Evolutionary conservation across 2,888 invertebrate species (phyloP), one percentile per base, ranked within the genome.

Genomic region (Carterocephalus palaemon): DNA sequence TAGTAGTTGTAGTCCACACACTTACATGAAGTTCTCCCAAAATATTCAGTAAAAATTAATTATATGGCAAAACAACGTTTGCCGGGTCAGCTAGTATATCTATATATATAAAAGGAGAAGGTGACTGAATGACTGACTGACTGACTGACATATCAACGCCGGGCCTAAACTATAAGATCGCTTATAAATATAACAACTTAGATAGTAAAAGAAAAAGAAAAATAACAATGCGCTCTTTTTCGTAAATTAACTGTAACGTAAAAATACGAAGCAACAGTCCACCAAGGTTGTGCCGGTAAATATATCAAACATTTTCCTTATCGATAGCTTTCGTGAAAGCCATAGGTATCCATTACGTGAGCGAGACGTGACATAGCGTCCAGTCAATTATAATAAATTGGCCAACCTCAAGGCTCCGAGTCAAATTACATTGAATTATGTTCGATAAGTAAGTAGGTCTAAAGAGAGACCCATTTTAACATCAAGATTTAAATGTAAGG

Each of bases 301-400:
- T 4, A 37, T 26, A 26, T 28, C 26, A 37, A 37, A 37, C 17
- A 37, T 37, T 37, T 26, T 37, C 36, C 37, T 37, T 37, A 26
- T 37, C 24, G n/a, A n/a, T n/a, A n/a, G 23, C 23, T 34, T 20
- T 23, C 16, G 26, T 26, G 37, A 37, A 37, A 26, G 37, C 23
- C 37, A 4, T 16, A 24, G 37, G 37, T 37, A 12, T 37, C 37
- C 37, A 37, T 37, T 37, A 37, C 37, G 26, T 16, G 37, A n/a
- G 20, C 20, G 20, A 13, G 26, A 37, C 37, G 37, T 37, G 37
- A 37, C 37, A 37, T 26, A 37, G 17, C 16, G 37, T 37, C 37
- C 37, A 26, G 37, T 37, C 37, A 26, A 37, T 37, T 37, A 37
- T 37, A 37, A 37, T 37, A 37, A 37, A 37, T 26, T 37, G 37